These are phyloP conservation scores for Enteromius unitaeniatus DNA, from an alignment of 2,797 vertebrate species.

Conservation along the genomic window DNA sequence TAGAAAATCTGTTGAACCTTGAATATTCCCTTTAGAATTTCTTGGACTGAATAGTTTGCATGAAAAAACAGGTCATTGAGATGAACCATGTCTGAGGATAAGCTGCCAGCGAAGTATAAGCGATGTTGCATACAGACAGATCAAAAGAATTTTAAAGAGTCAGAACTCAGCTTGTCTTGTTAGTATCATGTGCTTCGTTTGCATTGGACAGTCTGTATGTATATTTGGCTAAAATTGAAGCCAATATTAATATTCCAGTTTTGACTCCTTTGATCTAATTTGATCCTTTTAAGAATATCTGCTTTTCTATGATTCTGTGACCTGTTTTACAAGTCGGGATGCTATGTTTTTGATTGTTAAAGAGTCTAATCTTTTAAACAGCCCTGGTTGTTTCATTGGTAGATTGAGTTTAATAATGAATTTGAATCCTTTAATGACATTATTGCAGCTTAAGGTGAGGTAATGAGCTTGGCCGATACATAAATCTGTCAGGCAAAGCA, in stretches of 20 bases:
- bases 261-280: slow-evolving; percentile 27
- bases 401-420: slow-evolving; percentile 7
- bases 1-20: neutral
- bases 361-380: neutral
- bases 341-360: neutral
- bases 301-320: neutral
- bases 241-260: neutral
- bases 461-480: neutral
- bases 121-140: neutral
- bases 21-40: neutral
- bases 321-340: neutral
- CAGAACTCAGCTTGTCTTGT: neutral
- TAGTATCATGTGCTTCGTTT: neutral
- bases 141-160: neutral
- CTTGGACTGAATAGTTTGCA: slow-evolving; percentile 38
- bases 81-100: neutral
- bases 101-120: neutral
- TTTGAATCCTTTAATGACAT: slow-evolving; percentile 6
- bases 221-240: slow-evolving; percentile 8
- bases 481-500: neutral
- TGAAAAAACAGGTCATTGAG: slow-evolving; percentile 22
- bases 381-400: neutral
- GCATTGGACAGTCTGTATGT: neutral
- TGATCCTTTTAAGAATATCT: slow-evolving; percentile 26
- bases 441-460: slow-evolving; percentile 19